phyloP scores from a whole-genome alignment of 2,797 vertebrate genomes.

The Sebastiscus tertius region DNA sequence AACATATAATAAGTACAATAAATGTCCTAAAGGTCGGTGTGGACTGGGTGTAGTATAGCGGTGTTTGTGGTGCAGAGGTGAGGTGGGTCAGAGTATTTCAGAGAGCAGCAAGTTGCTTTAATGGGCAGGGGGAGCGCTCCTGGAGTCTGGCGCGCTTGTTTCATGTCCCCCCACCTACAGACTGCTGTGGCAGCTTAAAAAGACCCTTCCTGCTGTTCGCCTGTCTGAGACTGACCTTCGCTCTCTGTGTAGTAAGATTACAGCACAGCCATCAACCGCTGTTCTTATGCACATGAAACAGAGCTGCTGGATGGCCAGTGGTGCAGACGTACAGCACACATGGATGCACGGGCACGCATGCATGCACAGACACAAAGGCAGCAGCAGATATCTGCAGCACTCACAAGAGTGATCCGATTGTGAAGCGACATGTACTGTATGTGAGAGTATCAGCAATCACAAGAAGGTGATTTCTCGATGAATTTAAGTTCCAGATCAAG shows the following conservation, averaged over 20 bases:
- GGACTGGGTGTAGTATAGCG: neutral
- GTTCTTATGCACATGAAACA: slow-evolving; percentile 73
- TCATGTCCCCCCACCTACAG: slow-evolving; percentile 71
- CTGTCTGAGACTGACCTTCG: slow-evolving; percentile 81
- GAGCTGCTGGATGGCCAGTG: slow-evolving; percentile 39
- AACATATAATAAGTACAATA: neutral
- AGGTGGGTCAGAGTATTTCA: slow-evolving; percentile 34
- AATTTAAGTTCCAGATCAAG: neutral
- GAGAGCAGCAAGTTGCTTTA: slow-evolving; percentile 51
- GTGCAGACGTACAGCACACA: slow-evolving; percentile 29
- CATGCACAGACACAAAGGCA: slow-evolving; percentile 37
- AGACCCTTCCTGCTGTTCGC: slow-evolving; percentile 72
- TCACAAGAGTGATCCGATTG: slow-evolving; percentile 1
- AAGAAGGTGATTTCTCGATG: neutral
- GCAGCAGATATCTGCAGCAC: neutral
- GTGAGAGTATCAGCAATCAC: neutral
- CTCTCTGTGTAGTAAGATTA: slow-evolving; percentile 80
- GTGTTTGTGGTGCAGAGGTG: slow-evolving; percentile 17
- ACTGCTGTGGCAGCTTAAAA: slow-evolving; percentile 68
- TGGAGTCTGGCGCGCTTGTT: slow-evolving; percentile 61
- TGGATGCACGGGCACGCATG: slow-evolving; percentile 28
- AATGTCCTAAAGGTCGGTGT: neutral
- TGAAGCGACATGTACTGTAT: neutral
- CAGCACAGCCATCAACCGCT: slow-evolving; percentile 50
- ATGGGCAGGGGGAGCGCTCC: slow-evolving; percentile 46